Evolutionary conservation across 1,140 invertebrate species (phyloP), one percentile per base, ranked within the genome.

Genomic region (Drosophila parabipectinata): DNA sequence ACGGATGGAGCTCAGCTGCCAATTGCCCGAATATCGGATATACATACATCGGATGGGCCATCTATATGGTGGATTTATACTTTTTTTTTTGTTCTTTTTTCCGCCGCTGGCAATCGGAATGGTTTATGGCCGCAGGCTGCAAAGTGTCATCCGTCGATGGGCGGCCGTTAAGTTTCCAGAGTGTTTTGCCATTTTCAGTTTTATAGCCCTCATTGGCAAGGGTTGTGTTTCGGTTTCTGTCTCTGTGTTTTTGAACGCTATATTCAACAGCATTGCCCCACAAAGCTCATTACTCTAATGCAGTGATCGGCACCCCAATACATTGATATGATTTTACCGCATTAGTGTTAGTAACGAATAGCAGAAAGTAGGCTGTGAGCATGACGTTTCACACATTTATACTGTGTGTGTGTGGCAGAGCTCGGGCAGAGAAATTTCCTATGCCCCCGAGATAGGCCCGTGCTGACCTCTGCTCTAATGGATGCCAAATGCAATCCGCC

Each of bases 261-360:
- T 37, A 12, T 37, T 37, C 34, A 37, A 37, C 12, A 18, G 39
- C 39, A 34, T 1, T 37, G 47, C 54, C 41, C 41, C 24, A 28
- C 74, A 72, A 83, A 88, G 83, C 83, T 88, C 84, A 88, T 88
- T 88, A 89, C 60, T 66, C 76, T 88, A 88, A 88, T 88, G 83
- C n/a, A n/a, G n/a, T n/a, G n/a, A n/a, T n/a, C n/a, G n/a, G n/a
- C n/a, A n/a, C n/a, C n/a, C n/a, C n/a, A n/a, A n/a, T n/a, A n/a
- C n/a, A n/a, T n/a, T n/a, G n/a, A n/a, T n/a, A n/a, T n/a, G n/a
- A n/a, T n/a, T n/a, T n/a, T n/a, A n/a, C n/a, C n/a, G n/a, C n/a
- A n/a, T n/a, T n/a, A n/a, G n/a, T n/a, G n/a, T n/a, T n/a, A n/a
- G n/a, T n/a, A n/a, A n/a, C n/a, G n/a, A n/a, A n/a, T n/a, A n/a